Evolutionary conservation across 2,797 vertebrate species (phyloP), one percentile per base, ranked within the genome.

Genomic region (Myotis planiceps): DNA sequence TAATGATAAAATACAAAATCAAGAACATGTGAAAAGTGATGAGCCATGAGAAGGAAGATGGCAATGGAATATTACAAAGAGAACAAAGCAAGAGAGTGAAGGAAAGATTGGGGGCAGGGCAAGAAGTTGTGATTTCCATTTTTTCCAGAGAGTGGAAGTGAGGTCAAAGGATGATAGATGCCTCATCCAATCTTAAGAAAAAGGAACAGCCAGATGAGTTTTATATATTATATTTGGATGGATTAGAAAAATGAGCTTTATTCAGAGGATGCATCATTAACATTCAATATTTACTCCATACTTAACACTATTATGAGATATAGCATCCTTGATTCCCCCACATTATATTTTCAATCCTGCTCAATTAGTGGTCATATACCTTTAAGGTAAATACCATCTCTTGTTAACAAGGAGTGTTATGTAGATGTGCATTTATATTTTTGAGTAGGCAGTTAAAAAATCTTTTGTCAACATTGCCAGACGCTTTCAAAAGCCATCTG

Each of bases 341-440:
- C 29, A 88, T 76, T 34, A 85, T 85, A 82, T 87, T 79, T 80
- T 95, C 89, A 92, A 21, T 91, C 51, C n/a, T 82, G 39, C 16
- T 58, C 27, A 92, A 47, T 82, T 63, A 68, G 84, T 42, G n/a
- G 13, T 65, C 39, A 76, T 85, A 3, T 81, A 37, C 16, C 12
- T 90, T 93, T 91, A 81, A 90, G 60, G 32, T 81, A 69, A 90
- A 83, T 82, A 0, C 5, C 27, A 45, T 45, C 18, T 71, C 14
- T 80, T 72, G 21, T 58, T 90, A 69, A 90, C 21, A 74, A 78
- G 34, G 25, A 1, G 27, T 69, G 5, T 29, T 37, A 7, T 45
- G 55, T 85, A 74, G 39, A 79, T 58, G 1, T 16, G 21, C 34
- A 39, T 47, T 29, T 83, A 32, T 34, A 42, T 42, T 94, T 95